Evolutionary conservation across 2,888 invertebrate species (phyloP), one percentile per base, ranked within the genome.

Genomic region (Hyppa rectilinea): DNA sequence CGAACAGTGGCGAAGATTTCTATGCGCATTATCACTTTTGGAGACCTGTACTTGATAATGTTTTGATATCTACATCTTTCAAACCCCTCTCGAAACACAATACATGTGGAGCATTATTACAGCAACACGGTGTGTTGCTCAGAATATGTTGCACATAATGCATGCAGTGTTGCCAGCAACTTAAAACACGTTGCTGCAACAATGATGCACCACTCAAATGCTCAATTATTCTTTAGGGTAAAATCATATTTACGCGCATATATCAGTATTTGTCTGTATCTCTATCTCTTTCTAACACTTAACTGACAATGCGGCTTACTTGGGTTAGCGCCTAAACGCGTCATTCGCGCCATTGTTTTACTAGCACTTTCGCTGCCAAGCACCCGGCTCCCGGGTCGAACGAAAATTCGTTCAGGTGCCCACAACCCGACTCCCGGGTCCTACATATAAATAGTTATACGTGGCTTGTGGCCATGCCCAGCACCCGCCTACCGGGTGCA

Each of bases 211-310:
- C 14, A 23, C 49, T 14, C 47, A 47, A 23, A 4, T 47, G 23
- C 23, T 47, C 47, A 47, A 49, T 7, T 40, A 64, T 64, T 64
- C 2, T 61, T 29, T 29, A 10, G 9, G 52, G 20, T 52, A 29
- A 29, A 52, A 29, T 10, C 26, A 17, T 12, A 17, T 17, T 17
- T 17, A 23, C 47, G 5, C 4, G 23, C 23, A 49, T 17, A 17
- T 26, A 49, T 26, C 49, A 49, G 26, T 7, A 26, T 49, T 49
- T n/a, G 23, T 49, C 14, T 50, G 7, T 4, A 12, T 47, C 12
- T 45, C 17, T n/a, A 26, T 26, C 3, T 26, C 26, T 7, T 49
- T 26, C 17, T 47, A 12, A 10, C 12, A 47, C n/a, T 0, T 47
- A 20, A 47, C 0, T 47, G 47, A 47, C 5, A 47, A 12, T 40